A percentile compares a stretch with the other conserved stretches of the same genome.
Evolutionary conservation across 2,888 invertebrate genomes (phyloP).

Genomic region (Pristionchus japonicus): DNA sequence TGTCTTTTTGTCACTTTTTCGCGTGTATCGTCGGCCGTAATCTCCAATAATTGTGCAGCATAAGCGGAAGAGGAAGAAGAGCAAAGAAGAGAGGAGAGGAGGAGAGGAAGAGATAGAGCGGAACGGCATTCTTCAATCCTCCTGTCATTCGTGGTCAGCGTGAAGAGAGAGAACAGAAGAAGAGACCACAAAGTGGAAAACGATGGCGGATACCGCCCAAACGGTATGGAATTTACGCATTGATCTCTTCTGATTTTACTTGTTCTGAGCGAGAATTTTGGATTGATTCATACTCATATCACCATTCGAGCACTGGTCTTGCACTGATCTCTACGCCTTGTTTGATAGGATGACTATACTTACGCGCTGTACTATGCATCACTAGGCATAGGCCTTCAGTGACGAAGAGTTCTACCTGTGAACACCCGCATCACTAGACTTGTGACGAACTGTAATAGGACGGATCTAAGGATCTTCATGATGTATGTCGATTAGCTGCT

Average conservation of each 20-base stretch:
- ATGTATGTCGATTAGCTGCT: not conserved
- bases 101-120: not conserved
- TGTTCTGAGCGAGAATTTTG: no score
- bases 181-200: not conserved
- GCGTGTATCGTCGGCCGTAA: not conserved
- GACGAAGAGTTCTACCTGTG: no score
- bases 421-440: no score
- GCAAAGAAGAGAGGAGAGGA: not conserved
- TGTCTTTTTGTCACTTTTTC: conserved; percentile 3
- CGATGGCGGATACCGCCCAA: not conserved
- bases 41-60: conserved; percentile 29
- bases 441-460: no score
- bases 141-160: not conserved
- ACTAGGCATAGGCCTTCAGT: no score
- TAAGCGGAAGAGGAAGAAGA: not conserved
- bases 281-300: no score
- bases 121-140: conserved; percentile 14
- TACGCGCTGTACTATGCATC: not conserved
- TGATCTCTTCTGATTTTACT: not conserved
- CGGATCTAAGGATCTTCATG: no score
- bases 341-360: not conserved
- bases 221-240: not conserved
- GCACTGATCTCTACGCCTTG: not conserved
- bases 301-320: no score
- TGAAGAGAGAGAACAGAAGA: no score